Percentiles rank a stretch among this genome's conserved stretches.
Conservation (phyloP, 2,888 invertebrate species). For the Drosophila diplacantha region DNA sequence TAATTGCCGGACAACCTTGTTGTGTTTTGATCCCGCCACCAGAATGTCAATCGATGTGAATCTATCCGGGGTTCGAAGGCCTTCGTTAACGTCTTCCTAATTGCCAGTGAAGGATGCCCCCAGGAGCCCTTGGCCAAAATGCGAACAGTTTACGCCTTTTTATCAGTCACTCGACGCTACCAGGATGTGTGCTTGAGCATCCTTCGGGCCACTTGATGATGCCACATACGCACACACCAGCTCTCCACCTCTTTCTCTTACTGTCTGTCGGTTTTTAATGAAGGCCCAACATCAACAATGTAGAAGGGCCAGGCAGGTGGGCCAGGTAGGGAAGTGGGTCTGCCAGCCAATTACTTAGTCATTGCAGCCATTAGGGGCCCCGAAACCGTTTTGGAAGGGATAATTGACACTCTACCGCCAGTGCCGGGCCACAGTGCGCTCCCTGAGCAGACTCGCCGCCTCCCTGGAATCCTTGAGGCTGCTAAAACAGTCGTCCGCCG, state of each 20-base stretch:
- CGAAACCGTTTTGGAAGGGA: neutral
- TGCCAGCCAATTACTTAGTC: constrained; percentile 63
- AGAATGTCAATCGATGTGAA: constrained; percentile 33
- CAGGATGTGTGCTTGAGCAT: constrained; percentile 36
- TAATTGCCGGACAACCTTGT: constrained; percentile 23
- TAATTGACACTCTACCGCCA: constrained; percentile 25
- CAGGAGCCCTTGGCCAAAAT: constrained; percentile 12
- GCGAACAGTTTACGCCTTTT: constrained; percentile 40
- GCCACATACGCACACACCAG: constrained; percentile 8
- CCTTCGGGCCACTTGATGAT: constrained; percentile 41
- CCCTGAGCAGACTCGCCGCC: neutral
- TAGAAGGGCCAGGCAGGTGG: neutral
- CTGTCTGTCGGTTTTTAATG: constrained; percentile 58
- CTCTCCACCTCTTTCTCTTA: neutral
- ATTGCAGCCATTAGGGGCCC: constrained; percentile 33
- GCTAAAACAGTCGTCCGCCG: neutral
- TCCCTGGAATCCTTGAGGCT: neutral
- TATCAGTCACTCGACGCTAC: constrained; percentile 39
- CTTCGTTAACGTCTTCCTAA: constrained; percentile 23
- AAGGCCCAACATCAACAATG: constrained; percentile 65
- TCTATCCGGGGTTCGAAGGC: constrained; percentile 9
- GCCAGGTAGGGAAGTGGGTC: constrained; percentile 9
- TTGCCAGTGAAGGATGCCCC: constrained; percentile 9
- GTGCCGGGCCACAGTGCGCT: constrained; percentile 2
- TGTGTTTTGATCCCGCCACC: constrained; percentile 10